Evolutionary conservation across 2,797 vertebrate species (phyloP), one percentile per base, ranked within the genome.

Genomic region (Pseudochirops corinnae): DNA sequence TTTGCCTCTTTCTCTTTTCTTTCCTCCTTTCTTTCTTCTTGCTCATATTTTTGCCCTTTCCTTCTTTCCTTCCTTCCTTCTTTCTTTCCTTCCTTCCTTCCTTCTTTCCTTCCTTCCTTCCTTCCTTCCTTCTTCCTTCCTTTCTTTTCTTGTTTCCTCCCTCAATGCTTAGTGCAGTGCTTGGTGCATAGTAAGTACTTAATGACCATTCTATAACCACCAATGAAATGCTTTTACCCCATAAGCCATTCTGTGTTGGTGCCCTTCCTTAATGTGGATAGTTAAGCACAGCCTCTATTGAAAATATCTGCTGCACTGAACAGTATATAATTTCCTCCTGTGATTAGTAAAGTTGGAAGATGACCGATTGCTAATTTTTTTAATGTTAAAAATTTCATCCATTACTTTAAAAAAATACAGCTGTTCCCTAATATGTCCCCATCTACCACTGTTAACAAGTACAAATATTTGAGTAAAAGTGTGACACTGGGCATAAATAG

Each of bases 291-390:
- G 93, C 95, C 90, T 94, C 82, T 94, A 0, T 33, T 50, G 94
- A 55, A 92, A 95, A 96, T 21, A 56, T 90, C 74, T 74, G 16
- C 67, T 74, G 33, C n/a, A 90, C 33, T 55, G n/a, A 87, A 92
- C 91, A 94, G 91, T 91, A 50, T 95, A 95, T 52, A 90, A 90
- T 95, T 94, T 74, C 55, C 91, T 93, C 94, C 74, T 96, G 94
- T 93, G 67, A 56, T 96, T 58, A 28, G 60, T 82, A 62, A 90
- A 91, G 95, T 92, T 91, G 90, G 93, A 91, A 46, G 7, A 24
- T 39, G 95, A 56, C 46, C 57, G 56, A 95, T 90, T 39, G 46
- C 82, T n/a, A 16, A 39, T 39, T 74, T n/a, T 56, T 39, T 24
- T 2, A 74, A 74, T 39, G n/a, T 39, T 46, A 74, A 39, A 39